phyloP scores from a whole-genome alignment of 2,113 vertebrate genomes.

The Brachionichthys hirsutus region DNA sequence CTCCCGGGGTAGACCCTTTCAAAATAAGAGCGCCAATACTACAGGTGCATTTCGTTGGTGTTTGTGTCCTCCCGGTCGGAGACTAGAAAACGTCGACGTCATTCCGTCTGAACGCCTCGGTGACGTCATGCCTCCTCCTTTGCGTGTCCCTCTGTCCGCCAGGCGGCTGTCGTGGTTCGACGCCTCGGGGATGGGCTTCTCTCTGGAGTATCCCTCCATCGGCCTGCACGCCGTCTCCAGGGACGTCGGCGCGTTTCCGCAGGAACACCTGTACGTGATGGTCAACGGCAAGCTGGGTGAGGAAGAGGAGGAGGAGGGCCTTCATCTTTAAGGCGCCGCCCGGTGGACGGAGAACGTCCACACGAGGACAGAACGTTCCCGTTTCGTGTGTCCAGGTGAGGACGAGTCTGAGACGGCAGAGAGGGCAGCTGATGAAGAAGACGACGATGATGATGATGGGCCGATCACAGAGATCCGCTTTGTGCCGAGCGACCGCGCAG shows the following conservation, averaged over 20 bases:
- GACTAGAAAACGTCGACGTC: too few species aligned
- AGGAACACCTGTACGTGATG: constrained; percentile 96
- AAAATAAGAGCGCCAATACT: too few species aligned
- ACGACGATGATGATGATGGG: constrained; percentile 64
- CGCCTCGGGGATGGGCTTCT: constrained; percentile 88
- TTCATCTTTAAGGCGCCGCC: too few species aligned
- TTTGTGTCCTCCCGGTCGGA: too few species aligned
- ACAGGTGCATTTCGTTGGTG: too few species aligned
- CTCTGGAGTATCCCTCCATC: constrained; percentile 92
- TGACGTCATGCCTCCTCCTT: too few species aligned
- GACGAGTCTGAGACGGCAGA: constrained; percentile 81
- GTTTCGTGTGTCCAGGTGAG: constrained; percentile 59
- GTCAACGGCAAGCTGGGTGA: constrained; percentile 91
- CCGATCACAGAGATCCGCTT: constrained; percentile 92
- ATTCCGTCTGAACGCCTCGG: too few species aligned
- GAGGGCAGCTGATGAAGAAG: constrained; percentile 57
- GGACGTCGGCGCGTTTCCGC: constrained; percentile 85
- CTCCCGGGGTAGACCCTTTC: too few species aligned
- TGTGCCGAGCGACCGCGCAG: constrained; percentile 87
- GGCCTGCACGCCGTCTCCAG: constrained; percentile 93
- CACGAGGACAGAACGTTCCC: too few species aligned
- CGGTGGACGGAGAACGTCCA: too few species aligned
- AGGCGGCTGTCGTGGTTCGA: constrained; percentile 93
- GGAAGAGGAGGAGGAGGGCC: background rate
- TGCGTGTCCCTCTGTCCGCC: background rate